A percentile compares a stretch with the other conserved stretches of the same genome.
phyloP scores from a whole-genome alignment of 2,113 vertebrate species.

The Ornithorhynchus anatinus region DNA sequence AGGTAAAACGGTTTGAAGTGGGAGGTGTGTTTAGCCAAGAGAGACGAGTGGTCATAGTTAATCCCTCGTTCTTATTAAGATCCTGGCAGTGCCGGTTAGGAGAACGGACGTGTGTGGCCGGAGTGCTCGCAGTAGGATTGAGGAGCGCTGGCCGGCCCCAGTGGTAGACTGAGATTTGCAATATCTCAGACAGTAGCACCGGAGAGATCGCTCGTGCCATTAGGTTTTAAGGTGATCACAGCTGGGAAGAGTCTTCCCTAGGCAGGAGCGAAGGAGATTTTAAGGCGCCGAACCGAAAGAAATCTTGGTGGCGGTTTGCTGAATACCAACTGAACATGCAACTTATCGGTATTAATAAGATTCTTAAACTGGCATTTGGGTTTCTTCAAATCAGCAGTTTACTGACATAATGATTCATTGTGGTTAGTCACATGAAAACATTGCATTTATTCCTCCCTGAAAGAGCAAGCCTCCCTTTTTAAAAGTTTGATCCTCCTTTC shows the following conservation, averaged over 20 bases:
- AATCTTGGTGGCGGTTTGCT: conserved; percentile 31
- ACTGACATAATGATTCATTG: conserved; percentile 30
- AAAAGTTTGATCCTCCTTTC: conserved; percentile 31
- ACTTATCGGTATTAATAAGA: background rate
- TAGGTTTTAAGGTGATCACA: background rate
- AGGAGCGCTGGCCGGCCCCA: background rate
- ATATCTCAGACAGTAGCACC: conserved; percentile 19
- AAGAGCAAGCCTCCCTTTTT: conserved; percentile 25
- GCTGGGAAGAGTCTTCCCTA: conserved; percentile 7
- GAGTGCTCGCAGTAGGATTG: conserved; percentile 31
- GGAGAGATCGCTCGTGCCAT: conserved; percentile 20
- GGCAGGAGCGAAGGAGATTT: conserved; percentile 20
- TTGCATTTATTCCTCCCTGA: conserved; percentile 3
- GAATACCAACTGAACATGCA: conserved; percentile 23
- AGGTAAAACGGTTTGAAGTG: conserved; percentile 23
- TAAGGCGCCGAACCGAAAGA: conserved; percentile 13
- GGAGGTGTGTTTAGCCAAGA: conserved; percentile 14
- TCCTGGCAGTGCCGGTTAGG: conserved; percentile 23
- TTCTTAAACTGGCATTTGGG: conserved; percentile 26
- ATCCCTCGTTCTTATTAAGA: conserved; percentile 53
- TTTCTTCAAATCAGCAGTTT: conserved; percentile 34
- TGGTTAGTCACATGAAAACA: conserved; percentile 1
- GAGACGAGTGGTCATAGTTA: conserved; percentile 36
- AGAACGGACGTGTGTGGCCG: background rate
- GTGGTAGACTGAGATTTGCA: conserved; percentile 22